Evolutionary conservation across 2,888 invertebrate genomes (phyloP).

Genomic region (Antitype chi): DNA sequence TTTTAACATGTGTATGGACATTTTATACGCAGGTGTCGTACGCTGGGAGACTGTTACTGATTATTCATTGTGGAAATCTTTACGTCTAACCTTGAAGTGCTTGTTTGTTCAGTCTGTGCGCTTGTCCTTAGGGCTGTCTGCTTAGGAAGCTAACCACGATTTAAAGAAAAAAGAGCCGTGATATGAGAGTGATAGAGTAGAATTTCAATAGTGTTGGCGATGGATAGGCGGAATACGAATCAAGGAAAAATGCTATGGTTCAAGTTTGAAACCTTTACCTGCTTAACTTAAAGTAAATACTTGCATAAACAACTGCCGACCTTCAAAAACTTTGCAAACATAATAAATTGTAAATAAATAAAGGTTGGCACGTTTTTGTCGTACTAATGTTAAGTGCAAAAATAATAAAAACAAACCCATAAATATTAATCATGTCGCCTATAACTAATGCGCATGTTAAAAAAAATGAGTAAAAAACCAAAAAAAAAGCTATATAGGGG

Average conservation of each 20-base stretch:
- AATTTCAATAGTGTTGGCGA: conserved; percentile 42
- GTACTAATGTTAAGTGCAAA: conserved; percentile 22
- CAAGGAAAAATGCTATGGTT: conserved; percentile 52
- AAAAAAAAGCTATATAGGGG: too few species aligned
- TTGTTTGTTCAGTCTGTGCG: conserved; percentile 14
- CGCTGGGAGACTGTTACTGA: conserved; percentile 25
- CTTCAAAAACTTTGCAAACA: conserved; percentile 43
- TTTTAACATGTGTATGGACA: conserved; percentile 5
- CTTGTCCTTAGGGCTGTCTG: conserved; percentile 13
- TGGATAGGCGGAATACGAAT: conserved; percentile 28
- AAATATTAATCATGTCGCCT: background rate
- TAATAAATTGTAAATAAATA: conserved; percentile 39
- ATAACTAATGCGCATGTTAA: background rate
- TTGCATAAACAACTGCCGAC: conserved; percentile 28
- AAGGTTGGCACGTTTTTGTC: conserved; percentile 41
- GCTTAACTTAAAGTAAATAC: conserved; percentile 45
- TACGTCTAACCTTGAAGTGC: conserved; percentile 42
- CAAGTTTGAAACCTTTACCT: conserved; percentile 54
- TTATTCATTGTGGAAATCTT: conserved; percentile 50
- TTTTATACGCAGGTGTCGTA: conserved; percentile 29
- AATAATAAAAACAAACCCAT: conserved; percentile 4
- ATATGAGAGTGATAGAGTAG: conserved; percentile 36
- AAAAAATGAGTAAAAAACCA: background rate
- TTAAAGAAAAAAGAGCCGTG: conserved; percentile 29
- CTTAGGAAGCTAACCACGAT: conserved; percentile 45